A percentile compares a stretch with the other conserved stretches of the same genome.
phyloP scores from a whole-genome alignment of 2,797 vertebrate genomes.

The Rhabdomys pumilio region DNA sequence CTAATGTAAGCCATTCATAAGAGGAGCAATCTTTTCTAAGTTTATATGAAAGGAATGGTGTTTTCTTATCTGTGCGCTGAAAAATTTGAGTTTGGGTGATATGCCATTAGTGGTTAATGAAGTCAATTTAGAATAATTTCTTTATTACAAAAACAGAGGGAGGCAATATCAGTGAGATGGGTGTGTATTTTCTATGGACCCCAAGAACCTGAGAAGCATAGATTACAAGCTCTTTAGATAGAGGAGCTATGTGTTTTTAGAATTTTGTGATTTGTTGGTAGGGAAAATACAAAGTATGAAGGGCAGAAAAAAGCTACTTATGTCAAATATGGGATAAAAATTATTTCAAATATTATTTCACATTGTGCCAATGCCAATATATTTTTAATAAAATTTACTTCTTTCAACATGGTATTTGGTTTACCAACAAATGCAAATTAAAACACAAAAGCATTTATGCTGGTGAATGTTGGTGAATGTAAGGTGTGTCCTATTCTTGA shows the following conservation, averaged over 20 bases:
- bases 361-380: neutral
- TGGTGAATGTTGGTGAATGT: neutral
- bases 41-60: neutral
- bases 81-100: neutral
- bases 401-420: neutral
- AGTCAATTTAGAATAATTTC: constrained; percentile 52
- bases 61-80: constrained; percentile 38
- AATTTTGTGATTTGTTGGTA: neutral
- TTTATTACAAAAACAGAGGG: constrained; percentile 1
- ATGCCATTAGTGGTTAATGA: constrained; percentile 1
- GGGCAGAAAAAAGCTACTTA: neutral
- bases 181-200: neutral
- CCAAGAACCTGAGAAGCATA: neutral
- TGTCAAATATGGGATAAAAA: constrained; percentile 8
- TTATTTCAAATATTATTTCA: neutral
- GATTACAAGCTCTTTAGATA: constrained; percentile 11
- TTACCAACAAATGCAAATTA: constrained; percentile 28
- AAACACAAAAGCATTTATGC: neutral
- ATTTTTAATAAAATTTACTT: constrained; percentile 18
- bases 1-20: neutral
- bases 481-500: constrained; percentile 1
- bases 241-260: neutral
- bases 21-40: neutral
- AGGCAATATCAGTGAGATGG: neutral
- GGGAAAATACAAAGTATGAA: neutral